Conservation (phyloP, 2,113 vertebrate genomes). For the Geothlypis trichas region DNA sequence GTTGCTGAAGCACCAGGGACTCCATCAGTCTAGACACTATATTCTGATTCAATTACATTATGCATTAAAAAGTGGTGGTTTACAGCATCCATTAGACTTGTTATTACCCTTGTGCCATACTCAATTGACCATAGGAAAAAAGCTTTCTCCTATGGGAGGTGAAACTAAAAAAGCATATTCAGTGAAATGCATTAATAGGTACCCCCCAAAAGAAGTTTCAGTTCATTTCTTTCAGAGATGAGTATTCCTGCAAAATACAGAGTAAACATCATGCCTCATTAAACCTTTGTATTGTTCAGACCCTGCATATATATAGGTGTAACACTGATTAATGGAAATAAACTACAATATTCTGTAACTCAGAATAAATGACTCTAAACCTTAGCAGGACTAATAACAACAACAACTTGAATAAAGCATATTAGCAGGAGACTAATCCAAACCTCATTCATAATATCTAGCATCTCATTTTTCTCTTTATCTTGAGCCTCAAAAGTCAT, state of each 20-base stretch:
- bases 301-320: neutral
- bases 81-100: constrained; percentile 66
- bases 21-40: constrained; percentile 56
- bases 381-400: neutral
- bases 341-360: constrained; percentile 29
- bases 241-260: constrained; percentile 33
- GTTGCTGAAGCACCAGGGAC: constrained; percentile 65
- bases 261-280: constrained; percentile 68
- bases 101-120: constrained; percentile 64
- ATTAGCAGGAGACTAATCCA: neutral
- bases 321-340: constrained; percentile 61
- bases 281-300: constrained; percentile 8
- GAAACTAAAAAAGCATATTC: constrained; percentile 26
- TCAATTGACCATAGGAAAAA: constrained; percentile 51
- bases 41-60: constrained; percentile 69
- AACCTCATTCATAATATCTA: neutral
- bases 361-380: neutral
- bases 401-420: neutral
- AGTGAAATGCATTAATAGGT: constrained; percentile 41
- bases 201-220: constrained; percentile 34
- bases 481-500: neutral
- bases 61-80: constrained; percentile 62
- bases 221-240: constrained; percentile 63
- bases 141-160: neutral
- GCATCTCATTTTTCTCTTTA: neutral